These are phyloP conservation scores for Luperina nickerlii DNA, from an alignment of 2,888 invertebrate species.

Conservation along the genomic window DNA sequence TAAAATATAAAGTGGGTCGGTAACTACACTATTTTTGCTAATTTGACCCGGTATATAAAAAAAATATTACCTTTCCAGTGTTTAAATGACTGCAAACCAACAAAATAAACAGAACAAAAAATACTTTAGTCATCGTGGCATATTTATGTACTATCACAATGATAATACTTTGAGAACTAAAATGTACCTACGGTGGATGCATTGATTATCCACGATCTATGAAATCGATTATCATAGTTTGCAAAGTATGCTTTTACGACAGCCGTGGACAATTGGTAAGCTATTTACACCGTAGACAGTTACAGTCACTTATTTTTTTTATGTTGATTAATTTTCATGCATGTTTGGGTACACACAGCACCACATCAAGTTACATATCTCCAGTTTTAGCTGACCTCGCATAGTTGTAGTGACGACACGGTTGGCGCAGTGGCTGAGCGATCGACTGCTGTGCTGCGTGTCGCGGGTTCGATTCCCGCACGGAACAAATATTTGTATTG, in stretches of 20 bases:
- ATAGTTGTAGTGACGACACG: no score
- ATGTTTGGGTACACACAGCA: conserved; percentile 44
- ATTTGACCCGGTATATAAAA: background rate
- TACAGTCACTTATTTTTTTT: conserved; percentile 56
- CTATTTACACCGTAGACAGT: conserved; percentile 40
- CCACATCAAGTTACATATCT: background rate
- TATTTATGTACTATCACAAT: conserved; percentile 44
- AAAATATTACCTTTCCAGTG: conserved; percentile 38
- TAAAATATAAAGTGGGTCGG: background rate
- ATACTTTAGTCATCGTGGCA: conserved; percentile 51
- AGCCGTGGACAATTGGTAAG: conserved; percentile 53
- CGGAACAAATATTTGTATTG: no score
- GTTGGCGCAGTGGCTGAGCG: no score
- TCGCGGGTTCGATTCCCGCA: no score
- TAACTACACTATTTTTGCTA: background rate
- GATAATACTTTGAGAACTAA: conserved; percentile 52
- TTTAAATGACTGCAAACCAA: conserved; percentile 25
- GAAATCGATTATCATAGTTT: conserved; percentile 60
- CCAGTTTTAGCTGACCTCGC: background rate
- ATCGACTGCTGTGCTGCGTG: no score
- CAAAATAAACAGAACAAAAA: conserved; percentile 35
- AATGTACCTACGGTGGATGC: conserved; percentile 29
- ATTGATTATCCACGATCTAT: conserved; percentile 45
- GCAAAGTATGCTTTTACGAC: conserved; percentile 57
- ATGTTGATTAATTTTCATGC: conserved; percentile 73